These are phyloP conservation scores for Eriosoma lanigerum DNA, from an alignment of 1,140 invertebrate genomes.

Conservation along the genomic window DNA sequence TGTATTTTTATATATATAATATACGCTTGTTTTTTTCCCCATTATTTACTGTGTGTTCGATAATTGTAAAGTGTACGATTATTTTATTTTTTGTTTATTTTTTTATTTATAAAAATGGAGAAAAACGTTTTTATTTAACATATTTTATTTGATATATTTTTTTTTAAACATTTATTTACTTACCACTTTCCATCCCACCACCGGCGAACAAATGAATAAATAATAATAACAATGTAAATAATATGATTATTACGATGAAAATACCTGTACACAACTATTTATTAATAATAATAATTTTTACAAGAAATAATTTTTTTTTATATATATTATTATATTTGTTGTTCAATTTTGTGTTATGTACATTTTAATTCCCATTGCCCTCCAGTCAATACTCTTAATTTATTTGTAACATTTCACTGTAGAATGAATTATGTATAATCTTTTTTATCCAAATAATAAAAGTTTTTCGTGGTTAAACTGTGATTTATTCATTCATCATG, in stretches of 20 bases:
- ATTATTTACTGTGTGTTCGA: conserved; percentile 25
- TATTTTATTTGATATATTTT: conserved; percentile 7
- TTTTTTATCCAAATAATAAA: conserved; percentile 42
- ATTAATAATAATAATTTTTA: conserved; percentile 33
- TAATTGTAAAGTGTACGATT: conserved; percentile 50
- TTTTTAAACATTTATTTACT: conserved; percentile 7
- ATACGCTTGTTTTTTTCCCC: neutral
- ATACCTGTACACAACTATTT: neutral
- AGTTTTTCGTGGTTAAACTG: conserved; percentile 30
- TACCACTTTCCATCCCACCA: neutral
- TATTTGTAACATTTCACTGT: conserved; percentile 46
- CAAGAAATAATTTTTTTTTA: conserved; percentile 20
- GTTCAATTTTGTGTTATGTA: conserved; percentile 48
- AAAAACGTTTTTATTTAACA: conserved; percentile 37
- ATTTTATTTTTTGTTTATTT: conserved; percentile 43
- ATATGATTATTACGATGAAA: conserved; percentile 23
- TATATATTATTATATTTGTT: conserved; percentile 45
- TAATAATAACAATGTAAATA: neutral
- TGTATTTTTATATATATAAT: too few relatives aligned
- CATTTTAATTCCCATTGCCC: conserved; percentile 6
- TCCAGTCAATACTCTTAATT: conserved; percentile 10
- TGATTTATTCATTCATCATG: neutral
- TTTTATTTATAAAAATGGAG: conserved; percentile 11
- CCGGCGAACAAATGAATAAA: too few relatives aligned
- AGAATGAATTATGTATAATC: conserved; percentile 34